Evolutionary conservation across 2,888 invertebrate genomes (phyloP), one percentile per base, ranked within the genome.

Genomic region (Diarsia mendica): DNA sequence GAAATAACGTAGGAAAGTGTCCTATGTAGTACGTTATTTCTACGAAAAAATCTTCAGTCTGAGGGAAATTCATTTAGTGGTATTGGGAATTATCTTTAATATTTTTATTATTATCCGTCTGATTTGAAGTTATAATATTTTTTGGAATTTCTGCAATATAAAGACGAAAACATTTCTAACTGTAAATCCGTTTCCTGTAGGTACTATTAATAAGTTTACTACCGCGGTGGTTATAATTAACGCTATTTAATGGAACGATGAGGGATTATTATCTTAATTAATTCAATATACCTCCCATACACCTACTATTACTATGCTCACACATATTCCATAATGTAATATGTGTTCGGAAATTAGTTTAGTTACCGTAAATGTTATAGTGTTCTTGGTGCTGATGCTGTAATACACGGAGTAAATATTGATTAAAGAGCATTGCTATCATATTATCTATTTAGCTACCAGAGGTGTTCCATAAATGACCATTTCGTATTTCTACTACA

Each of bases 241-340:
- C 49, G 64, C 20, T 2, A 20, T 23, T 49, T 74, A 77, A 80
- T 80, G 49, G 23, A 51, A 80, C 15, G 39, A 55, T 49, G n/a
- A 67, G 1, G 46, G 23, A 67, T 76, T 76, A 33, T 51, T 67
- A 39, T 49, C 49, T 11, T 75, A 55, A 76, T 81, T 78, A 67
- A 81, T 78, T 63, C 13, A 49, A 81, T 81, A 28, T 46, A 49
- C 3, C 28, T 8, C 4, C 39, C 39, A 39, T 39, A 39, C 39
- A 39, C 39, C 39, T 66, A 20, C 18, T 49, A 18, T 63, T 55
- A 46, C 13, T 46, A 63, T 28, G 23, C 18, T 49, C 4, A 39
- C 39, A 39, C 18, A 18, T 49, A 63, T 10, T 51, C 10, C 8
- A n/a, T 58, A 28, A 39, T 51, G 20, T 75, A 18, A 48, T 18